These are phyloP conservation scores for Noctuana brunneofusca DNA, from an alignment of 2,888 invertebrate species.

Conservation along the genomic window DNA sequence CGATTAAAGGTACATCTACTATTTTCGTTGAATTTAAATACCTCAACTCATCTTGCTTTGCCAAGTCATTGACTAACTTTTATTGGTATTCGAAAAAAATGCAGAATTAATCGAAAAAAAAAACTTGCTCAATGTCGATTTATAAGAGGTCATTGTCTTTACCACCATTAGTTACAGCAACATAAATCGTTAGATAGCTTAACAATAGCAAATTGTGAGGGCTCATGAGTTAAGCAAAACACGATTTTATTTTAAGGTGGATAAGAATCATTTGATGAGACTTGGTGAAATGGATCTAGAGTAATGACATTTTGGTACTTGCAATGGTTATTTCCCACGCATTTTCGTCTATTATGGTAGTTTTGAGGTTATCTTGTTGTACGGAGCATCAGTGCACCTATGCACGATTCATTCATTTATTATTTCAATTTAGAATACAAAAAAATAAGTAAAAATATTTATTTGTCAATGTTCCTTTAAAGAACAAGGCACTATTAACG, in stretches of 20 bases:
- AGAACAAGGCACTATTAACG: no score
- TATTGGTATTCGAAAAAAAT: not conserved
- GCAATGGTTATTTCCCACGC: conserved; percentile 1
- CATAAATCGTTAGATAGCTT: not conserved
- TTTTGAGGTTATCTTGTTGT: not conserved
- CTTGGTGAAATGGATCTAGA: not conserved
- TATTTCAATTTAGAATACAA: not conserved
- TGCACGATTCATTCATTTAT: not conserved
- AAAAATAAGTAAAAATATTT: no score
- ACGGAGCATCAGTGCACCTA: not conserved
- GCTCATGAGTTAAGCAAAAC: not conserved
- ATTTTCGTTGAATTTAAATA: no score
- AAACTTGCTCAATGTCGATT: conserved; percentile 7
- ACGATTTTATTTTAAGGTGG: not conserved
- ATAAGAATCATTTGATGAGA: not conserved
- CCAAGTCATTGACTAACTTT: not conserved
- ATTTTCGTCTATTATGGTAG: not conserved
- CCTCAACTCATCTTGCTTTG: no score
- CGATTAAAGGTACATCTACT: no score
- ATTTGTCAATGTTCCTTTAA: no score
- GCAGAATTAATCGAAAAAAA: conserved; percentile 8
- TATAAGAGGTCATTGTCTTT: conserved; percentile 17
- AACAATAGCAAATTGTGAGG: not conserved
- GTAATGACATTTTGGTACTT: conserved; percentile 3
- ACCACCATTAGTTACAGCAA: conserved; percentile 5